Percentiles rank a stretch among this genome's conserved stretches.
Evolutionary conservation across 37 sponge, comb jelly and placozoan species (phyloP).

Genomic region (Chondrilla cf. caribensis): DNA sequence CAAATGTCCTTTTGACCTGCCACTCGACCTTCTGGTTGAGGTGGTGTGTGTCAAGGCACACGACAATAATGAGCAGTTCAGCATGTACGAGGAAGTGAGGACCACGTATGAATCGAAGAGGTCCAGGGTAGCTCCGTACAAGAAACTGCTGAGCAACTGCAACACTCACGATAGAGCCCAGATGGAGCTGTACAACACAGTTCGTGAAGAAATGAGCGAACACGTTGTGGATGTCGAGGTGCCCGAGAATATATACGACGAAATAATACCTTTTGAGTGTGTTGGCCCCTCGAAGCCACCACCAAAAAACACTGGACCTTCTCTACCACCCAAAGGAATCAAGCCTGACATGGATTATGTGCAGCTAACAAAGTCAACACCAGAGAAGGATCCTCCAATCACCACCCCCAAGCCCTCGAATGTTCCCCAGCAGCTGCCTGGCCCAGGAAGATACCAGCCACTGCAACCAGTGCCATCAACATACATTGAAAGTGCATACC

Average conservation of each 20-base stretch:
- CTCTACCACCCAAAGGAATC: slow-evolving; percentile 1
- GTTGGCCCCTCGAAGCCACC: background rate
- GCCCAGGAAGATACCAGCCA: no score
- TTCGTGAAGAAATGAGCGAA: background rate
- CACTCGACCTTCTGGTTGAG: background rate
- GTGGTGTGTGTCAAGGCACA: background rate
- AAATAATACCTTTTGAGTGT: background rate
- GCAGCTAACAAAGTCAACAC: no score
- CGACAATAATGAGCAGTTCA: background rate
- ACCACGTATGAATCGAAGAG: background rate
- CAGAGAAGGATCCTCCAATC: no score
- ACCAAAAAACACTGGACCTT: background rate
- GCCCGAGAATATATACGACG: slow-evolving; percentile 9
- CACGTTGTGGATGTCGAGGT: background rate
- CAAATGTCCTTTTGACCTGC: slow-evolving; percentile 1
- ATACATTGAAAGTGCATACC: no score
- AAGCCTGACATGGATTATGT: background rate
- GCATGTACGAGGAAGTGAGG: background rate
- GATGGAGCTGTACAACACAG: background rate
- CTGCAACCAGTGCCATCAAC: no score
- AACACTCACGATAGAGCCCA: background rate
- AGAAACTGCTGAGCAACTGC: background rate
- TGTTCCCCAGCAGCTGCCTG: no score
- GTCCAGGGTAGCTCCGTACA: background rate
- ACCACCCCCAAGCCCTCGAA: no score